A percentile compares a stretch with the other conserved stretches of the same genome.
Conservation (phyloP, 2,797 vertebrate species). For the Danio aesculapii region DNA sequence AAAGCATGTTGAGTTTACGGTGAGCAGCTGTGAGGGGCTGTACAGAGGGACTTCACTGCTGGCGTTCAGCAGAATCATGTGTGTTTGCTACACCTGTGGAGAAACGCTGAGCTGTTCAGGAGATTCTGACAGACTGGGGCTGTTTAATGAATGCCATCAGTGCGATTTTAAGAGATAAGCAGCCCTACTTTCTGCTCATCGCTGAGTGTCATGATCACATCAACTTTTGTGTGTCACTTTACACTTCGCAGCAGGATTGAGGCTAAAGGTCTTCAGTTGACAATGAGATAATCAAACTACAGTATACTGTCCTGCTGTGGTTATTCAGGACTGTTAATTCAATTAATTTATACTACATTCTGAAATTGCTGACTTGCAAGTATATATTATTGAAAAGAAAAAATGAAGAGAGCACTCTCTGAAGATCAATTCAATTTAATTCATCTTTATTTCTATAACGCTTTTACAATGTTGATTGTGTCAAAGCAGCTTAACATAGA, state of each 20-base stretch:
- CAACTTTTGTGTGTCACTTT: conserved; percentile 9
- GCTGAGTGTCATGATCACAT: conserved; percentile 37
- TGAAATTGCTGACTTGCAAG: no score
- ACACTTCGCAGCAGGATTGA: conserved; percentile 13
- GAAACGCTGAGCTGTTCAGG: conserved; percentile 36
- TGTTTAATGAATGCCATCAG: conserved; percentile 19
- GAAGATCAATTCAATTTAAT: no score
- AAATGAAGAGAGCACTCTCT: no score
- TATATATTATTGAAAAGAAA: no score
- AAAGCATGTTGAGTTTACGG: conserved; percentile 7
- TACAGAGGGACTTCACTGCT: conserved; percentile 35
- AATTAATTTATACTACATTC: neutral
- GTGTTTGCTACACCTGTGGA: conserved; percentile 23
- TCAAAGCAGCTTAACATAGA: no score
- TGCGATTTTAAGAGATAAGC: conserved; percentile 44
- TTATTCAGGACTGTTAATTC: neutral
- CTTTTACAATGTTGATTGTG: no score
- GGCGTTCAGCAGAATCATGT: conserved; percentile 33
- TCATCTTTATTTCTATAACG: no score
- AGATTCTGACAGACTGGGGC: conserved; percentile 4
- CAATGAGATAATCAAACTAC: conserved; percentile 8
- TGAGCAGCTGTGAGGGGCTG: neutral
- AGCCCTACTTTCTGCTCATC: conserved; percentile 26
- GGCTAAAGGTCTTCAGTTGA: conserved; percentile 8
- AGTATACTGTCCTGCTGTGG: neutral